These are phyloP conservation scores for Prionace glauca DNA, from an alignment of 2,797 vertebrate genomes.

Conservation along the genomic window DNA sequence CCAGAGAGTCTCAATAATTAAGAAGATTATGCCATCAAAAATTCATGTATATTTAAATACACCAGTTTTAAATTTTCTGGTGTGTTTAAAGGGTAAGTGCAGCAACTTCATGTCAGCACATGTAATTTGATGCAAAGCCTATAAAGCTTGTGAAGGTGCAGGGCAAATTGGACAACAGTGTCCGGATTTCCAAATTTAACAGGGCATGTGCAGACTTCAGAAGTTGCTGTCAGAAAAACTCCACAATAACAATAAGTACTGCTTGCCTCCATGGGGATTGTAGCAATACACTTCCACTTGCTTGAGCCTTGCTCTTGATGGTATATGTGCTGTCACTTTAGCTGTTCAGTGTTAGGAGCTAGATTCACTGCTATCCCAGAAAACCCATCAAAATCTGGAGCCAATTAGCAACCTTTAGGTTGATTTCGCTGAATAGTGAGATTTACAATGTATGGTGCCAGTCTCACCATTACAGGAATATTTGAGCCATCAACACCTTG, in stretches of 20 bases:
- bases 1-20: background rate
- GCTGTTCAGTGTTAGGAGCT: background rate
- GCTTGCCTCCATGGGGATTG: background rate
- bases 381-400: background rate
- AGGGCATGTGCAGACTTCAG: background rate
- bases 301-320: background rate
- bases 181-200: background rate
- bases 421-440: background rate
- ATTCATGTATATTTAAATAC: background rate
- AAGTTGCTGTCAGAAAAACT: background rate
- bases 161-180: background rate
- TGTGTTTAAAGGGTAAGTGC: background rate
- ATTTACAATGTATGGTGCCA: background rate
- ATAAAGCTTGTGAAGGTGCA: background rate
- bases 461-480: background rate
- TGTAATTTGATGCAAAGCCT: background rate
- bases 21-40: background rate
- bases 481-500: background rate
- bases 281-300: background rate
- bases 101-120: background rate
- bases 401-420: background rate
- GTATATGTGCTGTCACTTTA: background rate
- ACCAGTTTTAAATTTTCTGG: background rate
- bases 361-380: background rate
- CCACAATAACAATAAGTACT: background rate